Base-by-base conservation (phyloP, 2,113 vertebrate genomes). In the Nicator chloris region DNA sequence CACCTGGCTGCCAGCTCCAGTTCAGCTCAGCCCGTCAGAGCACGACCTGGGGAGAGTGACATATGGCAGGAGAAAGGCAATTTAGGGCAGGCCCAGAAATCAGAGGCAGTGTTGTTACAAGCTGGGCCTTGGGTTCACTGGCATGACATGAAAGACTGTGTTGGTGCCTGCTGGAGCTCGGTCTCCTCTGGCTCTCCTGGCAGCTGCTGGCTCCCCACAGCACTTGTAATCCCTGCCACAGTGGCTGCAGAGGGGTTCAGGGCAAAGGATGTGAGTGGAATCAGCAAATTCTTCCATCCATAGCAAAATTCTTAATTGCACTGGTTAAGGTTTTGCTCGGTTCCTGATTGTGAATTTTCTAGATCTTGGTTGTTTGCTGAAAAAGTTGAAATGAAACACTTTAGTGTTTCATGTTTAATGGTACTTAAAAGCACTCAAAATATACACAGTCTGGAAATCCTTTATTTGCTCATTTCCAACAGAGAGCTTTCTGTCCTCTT, bases 1-100 rank as follows among this genome's bases (percentile, higher is more conserved):
- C 1, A 4, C 39, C 60, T 39, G 39, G 64, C 77, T 78, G 49
- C 40, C 80, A 15, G 56, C 59, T 75, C 7, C 3, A 59, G 66
- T 2, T 4, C 23, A 35, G 72, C 77, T 75, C 64, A 73, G 78
- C 65, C 47, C 14, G 1, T 20, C 56, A 35, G 56, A 95, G 56
- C 61, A 49, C 0, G 3, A 72, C 68, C 88, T 5, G 51, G 64
- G 72, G 69, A 93, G 42, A 66, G 35, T 2, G 40, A 47, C 94
- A 92, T 90, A 95, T 90, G 94, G 90, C 76, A 90, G 72, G 14
- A 88, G 91, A 81, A 50, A 81, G 82, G 86, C 76, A 59, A 28
- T 90, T 77, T 81, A 77, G 86, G 76, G 81, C 35, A 81, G 63
- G 54, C 45, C 79, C 53, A 13, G 82, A 70, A 86, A 95, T 88